These are phyloP conservation scores for Perdita meconis DNA, from an alignment of 2,888 invertebrate species.

Conservation along the genomic window DNA sequence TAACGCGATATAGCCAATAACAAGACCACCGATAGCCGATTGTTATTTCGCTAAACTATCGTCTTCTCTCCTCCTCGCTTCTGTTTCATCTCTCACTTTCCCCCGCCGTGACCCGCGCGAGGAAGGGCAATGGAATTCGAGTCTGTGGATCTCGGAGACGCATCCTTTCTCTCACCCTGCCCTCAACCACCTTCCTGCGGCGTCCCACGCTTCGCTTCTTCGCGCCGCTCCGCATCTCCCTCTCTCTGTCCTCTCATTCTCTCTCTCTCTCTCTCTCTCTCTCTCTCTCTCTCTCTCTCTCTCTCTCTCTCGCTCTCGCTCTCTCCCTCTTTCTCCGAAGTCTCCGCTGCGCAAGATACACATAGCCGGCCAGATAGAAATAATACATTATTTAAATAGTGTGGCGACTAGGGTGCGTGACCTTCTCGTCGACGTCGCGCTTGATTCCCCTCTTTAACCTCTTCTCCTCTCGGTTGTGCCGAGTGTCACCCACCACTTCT, in stretches of 20 bases:
- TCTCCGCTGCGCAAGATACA: constrained; percentile 47
- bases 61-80: constrained; percentile 63
- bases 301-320: constrained; percentile 22
- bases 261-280: constrained; percentile 23
- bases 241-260: too few species aligned
- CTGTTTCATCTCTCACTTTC: constrained; percentile 70
- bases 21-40: constrained; percentile 53
- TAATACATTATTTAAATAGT: constrained; percentile 79
- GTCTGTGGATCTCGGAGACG: constrained; percentile 69
- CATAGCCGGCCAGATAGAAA: constrained; percentile 72
- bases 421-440: constrained; percentile 77
- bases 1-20: constrained; percentile 52
- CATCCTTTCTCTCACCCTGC: constrained; percentile 57
- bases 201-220: constrained; percentile 58
- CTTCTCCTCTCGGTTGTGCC: constrained; percentile 57
- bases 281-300: constrained; percentile 23
- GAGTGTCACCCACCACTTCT: constrained; percentile 57
- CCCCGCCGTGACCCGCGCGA: constrained; percentile 53
- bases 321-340: constrained; percentile 35
- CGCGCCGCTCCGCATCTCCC: constrained; percentile 28
- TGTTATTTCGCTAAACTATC: constrained; percentile 61
- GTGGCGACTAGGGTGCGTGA: constrained; percentile 77
- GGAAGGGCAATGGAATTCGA: constrained; percentile 71
- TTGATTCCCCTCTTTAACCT: constrained; percentile 71
- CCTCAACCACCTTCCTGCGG: constrained; percentile 47